A percentile compares a stretch with the other conserved stretches of the same genome.
Conservation (phyloP, 2,113 vertebrate genomes). For the Todiramphus chloris region DNA sequence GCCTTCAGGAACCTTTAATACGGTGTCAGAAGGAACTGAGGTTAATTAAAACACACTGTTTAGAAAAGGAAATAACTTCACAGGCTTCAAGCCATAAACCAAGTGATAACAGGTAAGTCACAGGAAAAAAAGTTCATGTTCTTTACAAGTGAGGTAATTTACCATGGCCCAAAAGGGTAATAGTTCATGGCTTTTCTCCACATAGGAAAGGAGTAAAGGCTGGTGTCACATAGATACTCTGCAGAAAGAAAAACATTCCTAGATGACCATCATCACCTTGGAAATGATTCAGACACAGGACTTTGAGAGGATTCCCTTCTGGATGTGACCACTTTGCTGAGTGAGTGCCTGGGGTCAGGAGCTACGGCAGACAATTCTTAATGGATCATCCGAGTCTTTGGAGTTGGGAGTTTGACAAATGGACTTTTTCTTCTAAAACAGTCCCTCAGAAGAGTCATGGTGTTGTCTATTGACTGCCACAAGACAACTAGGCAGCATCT, state of each 20-base stretch:
- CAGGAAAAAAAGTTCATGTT: not conserved
- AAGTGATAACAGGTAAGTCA: not conserved
- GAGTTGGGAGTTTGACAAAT: not conserved
- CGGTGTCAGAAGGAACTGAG: not conserved
- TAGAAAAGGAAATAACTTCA: not conserved
- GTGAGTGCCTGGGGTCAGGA: not conserved
- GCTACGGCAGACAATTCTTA: not conserved
- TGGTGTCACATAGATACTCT: not conserved
- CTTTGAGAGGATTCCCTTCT: not conserved
- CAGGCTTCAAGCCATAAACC: not conserved
- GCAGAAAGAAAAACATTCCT: not conserved
- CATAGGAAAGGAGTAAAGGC: not conserved
- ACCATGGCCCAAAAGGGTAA: not conserved
- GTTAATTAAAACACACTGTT: not conserved
- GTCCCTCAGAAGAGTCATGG: not conserved
- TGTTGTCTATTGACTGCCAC: not conserved
- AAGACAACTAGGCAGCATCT: not conserved
- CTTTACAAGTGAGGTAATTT: not conserved
- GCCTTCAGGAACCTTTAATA: not conserved
- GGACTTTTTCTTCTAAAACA: not conserved
- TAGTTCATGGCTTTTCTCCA: not conserved
- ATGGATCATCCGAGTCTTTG: not conserved
- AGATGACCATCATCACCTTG: rapidly evolving
- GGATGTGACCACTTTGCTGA: not conserved
- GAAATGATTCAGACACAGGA: not conserved